Percentiles rank a stretch among this genome's conserved stretches.
phyloP scores from a whole-genome alignment of 2,113 vertebrate species.

The Brachyistius frenatus region DNA sequence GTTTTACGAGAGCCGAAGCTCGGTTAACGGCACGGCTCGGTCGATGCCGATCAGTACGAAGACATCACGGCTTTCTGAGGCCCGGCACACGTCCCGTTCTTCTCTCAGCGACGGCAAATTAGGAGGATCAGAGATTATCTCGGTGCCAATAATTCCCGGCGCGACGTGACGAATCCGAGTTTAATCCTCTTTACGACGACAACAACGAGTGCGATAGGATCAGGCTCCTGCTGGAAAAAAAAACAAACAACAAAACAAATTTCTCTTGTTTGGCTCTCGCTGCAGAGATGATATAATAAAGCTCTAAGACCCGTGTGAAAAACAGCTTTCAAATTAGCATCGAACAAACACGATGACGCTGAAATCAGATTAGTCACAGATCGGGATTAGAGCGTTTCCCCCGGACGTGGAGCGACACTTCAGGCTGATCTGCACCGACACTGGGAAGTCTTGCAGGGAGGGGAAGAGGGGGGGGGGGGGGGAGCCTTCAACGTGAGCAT shows the following conservation, averaged over 20 bases:
- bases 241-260: background rate
- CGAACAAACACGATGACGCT: conserved; percentile 54
- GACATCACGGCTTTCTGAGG: conserved; percentile 20
- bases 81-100: conserved; percentile 21
- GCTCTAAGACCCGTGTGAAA: conserved; percentile 44
- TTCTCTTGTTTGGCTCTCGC: conserved; percentile 41
- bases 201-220: conserved; percentile 62
- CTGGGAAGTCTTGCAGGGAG: conserved; percentile 41
- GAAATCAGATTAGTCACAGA: conserved; percentile 77
- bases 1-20: conserved; percentile 16
- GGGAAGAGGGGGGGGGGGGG: background rate
- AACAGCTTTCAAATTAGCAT: conserved; percentile 61
- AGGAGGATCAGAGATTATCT: conserved; percentile 72
- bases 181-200: conserved; percentile 68
- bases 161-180: conserved; percentile 57
- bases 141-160: conserved; percentile 38
- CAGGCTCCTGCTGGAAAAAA: conserved; percentile 17
- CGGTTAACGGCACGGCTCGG: conserved; percentile 26
- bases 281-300: conserved; percentile 40
- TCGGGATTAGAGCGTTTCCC: conserved; percentile 61
- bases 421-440: conserved; percentile 55
- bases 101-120: conserved; percentile 46
- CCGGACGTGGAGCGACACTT: conserved; percentile 25
- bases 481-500: background rate
- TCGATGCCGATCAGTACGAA: conserved; percentile 31